phyloP scores from a whole-genome alignment of 2,113 vertebrate species.

The Rhabdomys dilectus region DNA sequence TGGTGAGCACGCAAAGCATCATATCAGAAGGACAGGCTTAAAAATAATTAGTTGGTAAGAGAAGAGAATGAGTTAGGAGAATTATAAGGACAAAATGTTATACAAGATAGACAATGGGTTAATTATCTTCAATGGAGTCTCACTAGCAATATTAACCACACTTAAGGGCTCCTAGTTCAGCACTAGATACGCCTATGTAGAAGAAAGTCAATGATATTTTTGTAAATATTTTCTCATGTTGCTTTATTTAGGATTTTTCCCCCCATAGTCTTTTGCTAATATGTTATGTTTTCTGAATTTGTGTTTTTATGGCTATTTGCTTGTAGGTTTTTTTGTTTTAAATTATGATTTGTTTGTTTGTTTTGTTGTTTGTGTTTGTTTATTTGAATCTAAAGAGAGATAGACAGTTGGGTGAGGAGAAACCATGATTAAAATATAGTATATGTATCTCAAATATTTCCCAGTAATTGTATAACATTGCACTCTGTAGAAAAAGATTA shows the following conservation, averaged over 20 bases:
- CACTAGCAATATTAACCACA: background rate
- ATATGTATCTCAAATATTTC: too few species aligned
- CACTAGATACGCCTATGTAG: background rate
- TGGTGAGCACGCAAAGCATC: background rate
- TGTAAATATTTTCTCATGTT: background rate
- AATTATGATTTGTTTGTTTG: background rate
- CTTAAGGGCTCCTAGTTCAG: background rate
- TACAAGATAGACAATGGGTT: background rate
- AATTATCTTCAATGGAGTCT: background rate
- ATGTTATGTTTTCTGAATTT: background rate
- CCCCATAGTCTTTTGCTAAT: background rate
- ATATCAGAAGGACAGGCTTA: background rate
- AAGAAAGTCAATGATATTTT: background rate
- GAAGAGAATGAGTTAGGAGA: background rate
- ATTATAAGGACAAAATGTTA: background rate
- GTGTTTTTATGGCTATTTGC: background rate
- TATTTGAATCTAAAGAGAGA: background rate
- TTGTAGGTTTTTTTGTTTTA: background rate
- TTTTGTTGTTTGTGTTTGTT: background rate
- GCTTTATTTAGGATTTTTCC: background rate
- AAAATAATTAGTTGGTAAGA: background rate
- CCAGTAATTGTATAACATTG: background rate
- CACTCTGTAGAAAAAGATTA: background rate
- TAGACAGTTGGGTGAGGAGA: background rate
- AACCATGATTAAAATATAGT: background rate